Base-by-base conservation (phyloP, 2,888 invertebrate species). In the Drosophila neonasuta region DNA sequence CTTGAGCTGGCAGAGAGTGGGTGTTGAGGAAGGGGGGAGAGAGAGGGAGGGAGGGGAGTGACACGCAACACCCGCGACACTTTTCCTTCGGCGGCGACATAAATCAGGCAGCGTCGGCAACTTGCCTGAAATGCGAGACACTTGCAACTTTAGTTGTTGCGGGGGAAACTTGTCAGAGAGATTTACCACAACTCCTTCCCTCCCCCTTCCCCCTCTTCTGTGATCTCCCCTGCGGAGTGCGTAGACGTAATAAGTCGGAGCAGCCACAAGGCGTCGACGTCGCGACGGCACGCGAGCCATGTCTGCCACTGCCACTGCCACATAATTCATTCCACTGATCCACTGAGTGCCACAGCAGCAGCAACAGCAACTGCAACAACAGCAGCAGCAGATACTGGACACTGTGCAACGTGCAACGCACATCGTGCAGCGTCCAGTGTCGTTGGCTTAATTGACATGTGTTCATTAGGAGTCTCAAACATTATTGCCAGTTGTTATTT, bases 11-110 rank as follows among this genome's bases (percentile, higher is more conserved):
- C 39, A 13, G 54, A 5, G 32, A 67, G 54, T 59, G 59, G 50
- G 29, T 6, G 46, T 46, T 24, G n/a, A 15, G 10, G 20, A 9
- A 13, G 15, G 50, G 42, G 17, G 36, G 10, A 1, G 11, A 1
- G 15, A 1, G 32, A 3, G n/a, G n/a, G 36, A 6, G 4, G 44
- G 39, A 54, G 45, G 49, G 56, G 29, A 60, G 39, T n/a, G 69
- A 72, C 79, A 80, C 77, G 83, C 83, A 81, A 79, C 81, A 77
- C 81, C 83, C 81, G 81, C 81, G 80, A 83, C 79, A 78, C 62
- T 79, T 77, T 77, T 69, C 65, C 77, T 67, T 68, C 71, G 70
- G 20, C 74, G 75, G 79, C 69, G 58, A 77, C 80, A 81, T 81
- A 81, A 83, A 81, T 81, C 81, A 83, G 71, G 58, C 58, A 44